phyloP scores from a whole-genome alignment of 2,888 invertebrate genomes.

The Thelaira solivaga region DNA sequence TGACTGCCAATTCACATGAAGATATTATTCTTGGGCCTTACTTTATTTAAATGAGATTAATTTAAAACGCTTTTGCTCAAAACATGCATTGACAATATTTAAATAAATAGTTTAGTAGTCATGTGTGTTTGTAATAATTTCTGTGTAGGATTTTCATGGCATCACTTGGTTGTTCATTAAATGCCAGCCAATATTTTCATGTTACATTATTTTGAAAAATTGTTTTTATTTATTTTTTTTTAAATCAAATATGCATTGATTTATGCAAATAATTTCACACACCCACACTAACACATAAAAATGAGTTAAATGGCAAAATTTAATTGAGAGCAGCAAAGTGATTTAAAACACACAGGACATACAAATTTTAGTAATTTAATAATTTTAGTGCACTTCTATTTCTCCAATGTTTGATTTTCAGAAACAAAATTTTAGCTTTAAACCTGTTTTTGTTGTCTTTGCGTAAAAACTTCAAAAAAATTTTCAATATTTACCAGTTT shows the following conservation, averaged over 20 bases:
- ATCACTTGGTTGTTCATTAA: neutral
- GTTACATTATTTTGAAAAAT: slow-evolving; percentile 49
- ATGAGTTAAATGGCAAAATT: slow-evolving; percentile 8
- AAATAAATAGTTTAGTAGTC: neutral
- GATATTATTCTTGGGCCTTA: no score
- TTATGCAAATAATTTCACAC: slow-evolving; percentile 3
- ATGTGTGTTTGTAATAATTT: no score
- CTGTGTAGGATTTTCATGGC: slow-evolving; percentile 34
- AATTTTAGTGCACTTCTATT: no score
- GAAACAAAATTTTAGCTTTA: no score
- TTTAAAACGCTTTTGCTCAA: neutral
- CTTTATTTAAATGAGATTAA: no score
- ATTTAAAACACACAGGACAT: neutral
- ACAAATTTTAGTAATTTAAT: neutral
- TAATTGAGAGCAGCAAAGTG: neutral
- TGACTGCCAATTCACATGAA: no score
- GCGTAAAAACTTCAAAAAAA: no score
- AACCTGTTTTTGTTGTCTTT: no score
- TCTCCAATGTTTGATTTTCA: no score
- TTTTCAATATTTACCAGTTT: no score
- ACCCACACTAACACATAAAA: neutral
- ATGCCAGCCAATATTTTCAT: slow-evolving; percentile 50
- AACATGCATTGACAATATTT: neutral
- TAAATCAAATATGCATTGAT: slow-evolving; percentile 38
- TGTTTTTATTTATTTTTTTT: slow-evolving; percentile 46